These are phyloP conservation scores for Cyphomyrus discorhynchus DNA, from an alignment of 2,113 vertebrate genomes.

Conservation along the genomic window DNA sequence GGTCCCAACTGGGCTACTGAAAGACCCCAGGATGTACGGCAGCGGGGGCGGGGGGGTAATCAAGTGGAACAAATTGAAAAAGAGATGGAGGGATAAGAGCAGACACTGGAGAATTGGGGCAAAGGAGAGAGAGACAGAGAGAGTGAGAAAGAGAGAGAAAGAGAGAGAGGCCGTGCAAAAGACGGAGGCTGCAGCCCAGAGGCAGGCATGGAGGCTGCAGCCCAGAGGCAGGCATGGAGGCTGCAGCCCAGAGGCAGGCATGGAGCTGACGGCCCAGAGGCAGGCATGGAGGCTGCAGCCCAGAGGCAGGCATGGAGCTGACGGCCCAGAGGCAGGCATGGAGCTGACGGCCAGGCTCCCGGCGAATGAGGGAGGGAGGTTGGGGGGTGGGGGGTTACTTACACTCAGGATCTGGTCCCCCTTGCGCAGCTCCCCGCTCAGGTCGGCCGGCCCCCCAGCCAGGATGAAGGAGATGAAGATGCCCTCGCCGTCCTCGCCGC, in stretches of 20 bases:
- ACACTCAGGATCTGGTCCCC: conserved; percentile 88
- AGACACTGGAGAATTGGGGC: not conserved
- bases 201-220: too few relatives aligned
- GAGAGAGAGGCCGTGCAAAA: not conserved
- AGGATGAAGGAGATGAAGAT: conserved; percentile 91
- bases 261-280: too few relatives aligned
- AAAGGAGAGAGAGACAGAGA: not conserved
- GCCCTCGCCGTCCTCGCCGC: conserved; percentile 77
- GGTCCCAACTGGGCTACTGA: not conserved
- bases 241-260: too few relatives aligned
- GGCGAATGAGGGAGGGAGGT: not conserved
- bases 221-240: too few relatives aligned
- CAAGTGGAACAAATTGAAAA: not conserved
- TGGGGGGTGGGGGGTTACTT: conserved; percentile 32
- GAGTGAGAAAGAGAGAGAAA: not conserved
- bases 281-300: too few relatives aligned
- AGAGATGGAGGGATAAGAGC: not conserved
- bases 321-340: too few relatives aligned
- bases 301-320: too few relatives aligned
- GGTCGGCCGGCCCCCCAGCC: conserved; percentile 78
- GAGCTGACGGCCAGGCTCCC: not conserved
- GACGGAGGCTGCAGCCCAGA: not conserved
- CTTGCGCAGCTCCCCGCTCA: conserved; percentile 78
- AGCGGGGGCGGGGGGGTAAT: not conserved
- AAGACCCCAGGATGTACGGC: not conserved